Base-by-base conservation (phyloP, 2,113 vertebrate genomes). In the Aplodontia rufa region DNA sequence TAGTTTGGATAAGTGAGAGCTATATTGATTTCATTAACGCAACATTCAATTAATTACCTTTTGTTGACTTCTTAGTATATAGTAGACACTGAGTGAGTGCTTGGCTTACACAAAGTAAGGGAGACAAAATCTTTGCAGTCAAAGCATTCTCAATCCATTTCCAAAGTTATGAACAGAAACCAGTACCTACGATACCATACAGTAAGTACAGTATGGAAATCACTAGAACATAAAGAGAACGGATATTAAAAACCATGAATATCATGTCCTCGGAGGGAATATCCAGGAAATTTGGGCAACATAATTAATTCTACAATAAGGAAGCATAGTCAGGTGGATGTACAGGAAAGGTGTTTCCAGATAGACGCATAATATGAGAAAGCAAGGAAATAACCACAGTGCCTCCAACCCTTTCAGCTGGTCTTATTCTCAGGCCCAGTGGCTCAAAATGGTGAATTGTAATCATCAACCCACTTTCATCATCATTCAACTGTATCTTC, bases 401-500 rank as follows among this genome's bases (percentile, higher is more conserved):
- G 22, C 32, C 16, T 58, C 20, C 13, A 66, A 35, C 14, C 37
- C 35, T 82, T 74, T 66, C 45, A 45, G 30, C 40, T 69, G n/a
- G 9, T 22, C 20, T 24, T 28, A 12, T 22, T 32, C 35, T 75
- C 1, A 24, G 26, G 42, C 7, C 5, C 17, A 51, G 0, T 1
- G 10, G 26, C 28, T 49, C 19, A 28, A 66, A 79, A 53, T 40
- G 20, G 42, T 40, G 37, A 40, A 62, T 80, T 94, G 47, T 51
- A 78, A 20, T 68, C 24, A 82, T 9, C 19, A 69, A 6, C 2
- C 4, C 35, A 40, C 72, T 81, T 93, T 64, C 22, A 42, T 24
- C 8, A 20, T 42, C 26, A 81, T 81, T 28, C 66, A 1, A 24
- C 3, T 30, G n/a, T 35, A 47, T 1, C 24, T 69, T 64, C 20